A percentile compares a stretch with the other conserved stretches of the same genome.
Evolutionary conservation across 2,113 vertebrate species (phyloP).

Genomic region (Macroglossus sobrinus): DNA sequence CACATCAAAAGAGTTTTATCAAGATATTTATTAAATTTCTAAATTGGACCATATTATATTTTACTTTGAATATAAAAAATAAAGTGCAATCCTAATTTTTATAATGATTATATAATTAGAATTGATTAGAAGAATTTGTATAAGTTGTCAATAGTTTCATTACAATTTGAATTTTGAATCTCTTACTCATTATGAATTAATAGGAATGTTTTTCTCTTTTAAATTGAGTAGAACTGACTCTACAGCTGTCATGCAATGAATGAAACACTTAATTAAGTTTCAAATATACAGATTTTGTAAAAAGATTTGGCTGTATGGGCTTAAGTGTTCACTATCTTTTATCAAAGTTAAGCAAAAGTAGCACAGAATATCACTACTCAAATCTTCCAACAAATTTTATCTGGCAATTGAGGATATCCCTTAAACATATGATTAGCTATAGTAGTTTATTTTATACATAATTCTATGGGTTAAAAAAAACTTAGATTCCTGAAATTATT

Average conservation of each 20-base stretch:
- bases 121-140: neutral
- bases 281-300: neutral
- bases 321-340: neutral
- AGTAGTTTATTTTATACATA: neutral
- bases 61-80: neutral
- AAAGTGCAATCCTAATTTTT: neutral
- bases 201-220: neutral
- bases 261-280: neutral
- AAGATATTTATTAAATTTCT: neutral
- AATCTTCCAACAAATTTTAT: neutral
- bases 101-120: neutral
- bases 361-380: neutral
- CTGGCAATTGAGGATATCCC: neutral
- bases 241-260: neutral
- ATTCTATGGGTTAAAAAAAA: neutral
- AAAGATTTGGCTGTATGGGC: neutral
- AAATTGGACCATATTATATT: neutral
- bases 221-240: neutral
- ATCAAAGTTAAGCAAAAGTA: neutral
- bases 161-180: neutral
- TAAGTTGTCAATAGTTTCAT: neutral
- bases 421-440: neutral
- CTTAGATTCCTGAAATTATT: neutral
- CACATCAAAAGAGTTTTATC: neutral
- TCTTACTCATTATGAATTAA: neutral